Evolutionary conservation across 2,113 vertebrate genomes (phyloP).

Genomic region (Gnathonemus echidnorhynchus): DNA sequence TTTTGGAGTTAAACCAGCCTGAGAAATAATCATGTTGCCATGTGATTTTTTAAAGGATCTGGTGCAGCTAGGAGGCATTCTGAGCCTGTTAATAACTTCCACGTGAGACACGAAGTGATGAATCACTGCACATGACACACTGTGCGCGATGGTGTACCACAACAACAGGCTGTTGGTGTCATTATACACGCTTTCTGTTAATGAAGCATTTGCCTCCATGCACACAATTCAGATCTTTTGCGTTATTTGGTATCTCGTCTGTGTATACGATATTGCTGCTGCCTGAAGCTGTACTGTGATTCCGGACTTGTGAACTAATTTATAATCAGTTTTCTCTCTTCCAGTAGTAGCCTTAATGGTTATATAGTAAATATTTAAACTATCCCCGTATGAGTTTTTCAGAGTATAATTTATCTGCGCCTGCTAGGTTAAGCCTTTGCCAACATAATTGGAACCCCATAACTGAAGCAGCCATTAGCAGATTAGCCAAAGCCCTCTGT

Average conservation of each 20-base stretch:
- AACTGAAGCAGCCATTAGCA: not conserved
- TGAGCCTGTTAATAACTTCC: not conserved
- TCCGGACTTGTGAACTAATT: not conserved
- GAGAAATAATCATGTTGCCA: not conserved
- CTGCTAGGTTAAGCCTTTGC: not conserved
- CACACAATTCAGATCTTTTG: not conserved
- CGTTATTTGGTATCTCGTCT: not conserved
- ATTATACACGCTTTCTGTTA: not conserved
- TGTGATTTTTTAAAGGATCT: not conserved
- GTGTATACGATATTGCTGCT: not conserved
- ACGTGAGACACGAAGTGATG: not conserved
- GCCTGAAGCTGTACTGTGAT: not conserved
- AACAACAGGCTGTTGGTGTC: not conserved
- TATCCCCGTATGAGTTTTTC: not conserved
- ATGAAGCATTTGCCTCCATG: not conserved
- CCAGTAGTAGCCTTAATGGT: not conserved
- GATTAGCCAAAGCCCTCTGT: not conserved
- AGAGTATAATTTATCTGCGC: not conserved
- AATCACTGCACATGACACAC: not conserved
- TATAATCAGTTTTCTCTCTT: not conserved
- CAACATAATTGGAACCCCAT: not conserved
- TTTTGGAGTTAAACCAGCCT: not conserved
- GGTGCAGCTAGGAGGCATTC: not conserved
- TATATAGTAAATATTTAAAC: not conserved
- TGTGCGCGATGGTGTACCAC: not conserved